Base-by-base conservation (phyloP, 1,140 invertebrate species). In the Zaprionus taronus region DNA sequence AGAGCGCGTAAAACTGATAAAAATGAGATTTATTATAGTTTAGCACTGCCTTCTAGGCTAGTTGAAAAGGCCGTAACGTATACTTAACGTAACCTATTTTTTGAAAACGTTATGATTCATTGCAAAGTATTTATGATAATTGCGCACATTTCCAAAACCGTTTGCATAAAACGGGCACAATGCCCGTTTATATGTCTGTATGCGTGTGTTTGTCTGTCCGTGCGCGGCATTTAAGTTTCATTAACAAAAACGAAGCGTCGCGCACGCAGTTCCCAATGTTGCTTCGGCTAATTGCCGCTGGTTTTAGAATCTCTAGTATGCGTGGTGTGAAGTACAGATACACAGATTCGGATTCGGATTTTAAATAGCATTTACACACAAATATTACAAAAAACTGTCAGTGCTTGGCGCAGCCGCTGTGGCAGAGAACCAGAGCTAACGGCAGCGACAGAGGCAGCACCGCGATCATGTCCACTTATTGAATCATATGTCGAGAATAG, bases 401-500 rank as follows among this genome's bases (percentile, higher is more conserved):
- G 69, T 55, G 34, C 67, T 34, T 53, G 56, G 17, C 61, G 66
- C 74, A 60, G 63, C 26, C 47, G 70, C 26, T 57, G 66, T 28
- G 38, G 12, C 36, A 49, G 28, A 49, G 41, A 26, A 38, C 38
- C 38, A 51, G 51, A 26, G 24, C 28, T 36, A 34, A 36, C 36
- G 66, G 66, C 24, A 62, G 68, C 20, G 24, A 24, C 49, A 38
- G 57, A 49, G 28, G 55, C 58, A 41, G 71, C 41, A 12, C 61
- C 53, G 71, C 74, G 70, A 86, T 87, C 83, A 47, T 80, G 78
- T 68, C 57, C 79, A 77, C 72, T 83, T 82, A 74, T 91, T 92
- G 91, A 91, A 92, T 92, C 91, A 92, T 92, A 84, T 92, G 83
- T 92, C 83, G 81, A 92, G 86, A 92, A 92, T 92, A 92, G 91